Percentiles rank a stretch among this genome's conserved stretches.
phyloP scores from a whole-genome alignment of 2,888 invertebrate genomes.

The Drosophila prostipennis region DNA sequence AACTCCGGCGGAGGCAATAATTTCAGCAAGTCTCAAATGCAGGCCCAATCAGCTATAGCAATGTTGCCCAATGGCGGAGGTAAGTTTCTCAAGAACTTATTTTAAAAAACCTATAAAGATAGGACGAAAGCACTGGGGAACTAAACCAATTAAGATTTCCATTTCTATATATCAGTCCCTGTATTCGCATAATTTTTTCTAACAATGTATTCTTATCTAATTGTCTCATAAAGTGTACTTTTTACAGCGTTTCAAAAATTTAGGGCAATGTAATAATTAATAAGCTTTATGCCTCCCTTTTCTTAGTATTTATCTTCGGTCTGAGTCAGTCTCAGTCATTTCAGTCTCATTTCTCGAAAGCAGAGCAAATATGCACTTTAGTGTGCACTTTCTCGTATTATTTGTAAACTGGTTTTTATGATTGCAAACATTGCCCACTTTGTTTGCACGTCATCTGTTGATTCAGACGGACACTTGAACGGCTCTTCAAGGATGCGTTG shows the following conservation, averaged over 20 bases:
- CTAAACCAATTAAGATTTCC: too few relatives aligned
- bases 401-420: conserved; percentile 39
- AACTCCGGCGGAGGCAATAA: conserved; percentile 24
- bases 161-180: too few relatives aligned
- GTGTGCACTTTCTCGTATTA: conserved; percentile 27
- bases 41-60: conserved; percentile 49
- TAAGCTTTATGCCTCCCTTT: not conserved
- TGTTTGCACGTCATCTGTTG: conserved; percentile 21
- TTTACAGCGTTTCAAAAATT: not conserved
- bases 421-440: conserved; percentile 32
- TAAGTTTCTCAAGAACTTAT: conserved; percentile 54
- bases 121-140: too few relatives aligned
- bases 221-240: not conserved
- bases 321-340: conserved; percentile 20
- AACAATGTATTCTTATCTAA: too few relatives aligned
- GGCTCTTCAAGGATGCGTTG: conserved; percentile 1
- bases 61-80: conserved; percentile 64
- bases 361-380: conserved; percentile 46
- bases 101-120: not conserved
- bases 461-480: conserved; percentile 10
- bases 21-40: conserved; percentile 51
- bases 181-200: too few relatives aligned
- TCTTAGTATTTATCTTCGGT: conserved; percentile 1
- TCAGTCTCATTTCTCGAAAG: conserved; percentile 29
- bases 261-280: not conserved